Base-by-base conservation (phyloP, 2,797 vertebrate species). In the Pygocentrus nattereri region DNA sequence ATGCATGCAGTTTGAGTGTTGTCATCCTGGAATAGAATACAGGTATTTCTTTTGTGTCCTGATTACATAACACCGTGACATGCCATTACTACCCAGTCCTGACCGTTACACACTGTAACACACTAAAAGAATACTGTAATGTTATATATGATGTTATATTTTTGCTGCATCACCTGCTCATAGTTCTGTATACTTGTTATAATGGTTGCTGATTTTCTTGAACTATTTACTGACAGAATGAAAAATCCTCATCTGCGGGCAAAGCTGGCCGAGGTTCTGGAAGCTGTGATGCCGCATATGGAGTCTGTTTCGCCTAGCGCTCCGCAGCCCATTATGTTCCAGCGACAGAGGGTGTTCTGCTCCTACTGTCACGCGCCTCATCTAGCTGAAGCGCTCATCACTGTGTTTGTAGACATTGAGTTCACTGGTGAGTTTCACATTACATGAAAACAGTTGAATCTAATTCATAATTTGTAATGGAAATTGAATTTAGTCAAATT, bases 331-430 rank as follows among this genome's bases (percentile, higher is more conserved):
- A 96, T 96, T 0, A 92, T 97, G 85, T 99, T 97, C 74, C 97
- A 98, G 78, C 95, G 98, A 68, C 96, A 98, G 86, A 95, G 96
- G 49, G 96, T 97, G 65, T 99, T 99, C 92, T 97, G 96, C 93
- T 92, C 94, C 12, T 99, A 97, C 83, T 91, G 82, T 18, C 88
- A 97, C 0, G 97, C 98, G 1, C 85, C 96, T 73, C 95, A 95
- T 12, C 95, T 99, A 67, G 97, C 98, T 0, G 97, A 99, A 91
- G 97, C 98, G 0, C 96, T 99, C 50, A 98, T 99, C 92, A 95
- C 95, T 80, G 98, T 99, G 88, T 99, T 99, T 83, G 98, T 99
- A 88, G 98, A 99, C 88, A 99, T 99, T 3, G 98, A 99, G 90
- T 99, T 99, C 81, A 99, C 98, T 0, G 98, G 98, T 99, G 86